Evolutionary conservation across 2,888 invertebrate species (phyloP).

Genomic region (Cacoxenus indagator): DNA sequence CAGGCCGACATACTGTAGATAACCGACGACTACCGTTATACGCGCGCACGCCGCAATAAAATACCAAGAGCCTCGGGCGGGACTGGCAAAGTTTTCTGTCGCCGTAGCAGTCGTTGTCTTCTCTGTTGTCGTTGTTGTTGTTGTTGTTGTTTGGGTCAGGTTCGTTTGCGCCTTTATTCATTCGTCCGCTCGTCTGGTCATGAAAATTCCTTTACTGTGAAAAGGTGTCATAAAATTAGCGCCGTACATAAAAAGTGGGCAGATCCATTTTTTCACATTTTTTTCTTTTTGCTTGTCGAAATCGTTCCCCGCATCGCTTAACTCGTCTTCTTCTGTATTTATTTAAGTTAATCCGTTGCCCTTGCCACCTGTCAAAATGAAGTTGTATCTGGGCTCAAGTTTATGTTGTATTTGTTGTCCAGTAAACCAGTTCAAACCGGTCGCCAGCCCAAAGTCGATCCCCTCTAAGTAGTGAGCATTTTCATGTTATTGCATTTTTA

Average conservation of each 20-base stretch:
- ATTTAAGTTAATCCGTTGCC: background rate
- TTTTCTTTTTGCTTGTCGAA: background rate
- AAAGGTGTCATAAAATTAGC: conserved; percentile 21
- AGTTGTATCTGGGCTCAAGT: background rate
- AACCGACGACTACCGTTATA: conserved; percentile 12
- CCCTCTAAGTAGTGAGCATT: background rate
- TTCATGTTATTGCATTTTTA: conserved; percentile 6
- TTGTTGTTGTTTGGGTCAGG: conserved; percentile 8
- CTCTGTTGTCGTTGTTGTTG: background rate
- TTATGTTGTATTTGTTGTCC: too few species aligned
- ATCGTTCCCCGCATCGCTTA: background rate
- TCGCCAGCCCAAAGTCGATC: too few species aligned
- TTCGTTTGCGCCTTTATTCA: background rate
- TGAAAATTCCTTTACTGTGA: conserved; percentile 11
- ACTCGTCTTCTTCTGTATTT: background rate
- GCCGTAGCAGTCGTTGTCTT: background rate
- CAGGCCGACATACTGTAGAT: too few species aligned
- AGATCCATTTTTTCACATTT: background rate
- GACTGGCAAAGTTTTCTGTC: background rate
- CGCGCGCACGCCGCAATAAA: background rate
- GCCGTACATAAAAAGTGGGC: background rate
- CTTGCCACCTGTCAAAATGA: background rate
- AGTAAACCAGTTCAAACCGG: too few species aligned
- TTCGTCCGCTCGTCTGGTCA: background rate
- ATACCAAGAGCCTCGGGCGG: background rate